Evolutionary conservation across 2,888 invertebrate genomes (phyloP), one percentile per base, ranked within the genome.

Genomic region (Dendrolimus houi): DNA sequence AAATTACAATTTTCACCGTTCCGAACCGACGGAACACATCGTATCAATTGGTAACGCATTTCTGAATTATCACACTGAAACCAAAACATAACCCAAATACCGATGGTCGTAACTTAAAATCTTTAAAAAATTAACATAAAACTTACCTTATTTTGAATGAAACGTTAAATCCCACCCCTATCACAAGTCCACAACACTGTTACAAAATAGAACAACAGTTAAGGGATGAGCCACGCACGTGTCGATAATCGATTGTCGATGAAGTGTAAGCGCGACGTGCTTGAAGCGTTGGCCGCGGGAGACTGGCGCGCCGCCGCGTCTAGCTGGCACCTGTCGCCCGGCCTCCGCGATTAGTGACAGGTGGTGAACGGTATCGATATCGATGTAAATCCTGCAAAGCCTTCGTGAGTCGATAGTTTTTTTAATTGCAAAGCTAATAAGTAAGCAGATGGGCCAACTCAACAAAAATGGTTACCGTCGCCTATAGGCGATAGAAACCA

Each of bases 301-400:
- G 85, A 88, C 89, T 89, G 87, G 82, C 87, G 88, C 89, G 87
- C 87, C 89, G 84, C 77, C 72, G 80, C 81, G 89, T 89, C 89
- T 88, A 78, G 70, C 76, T 70, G 71, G 77, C 86, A 85, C 85
- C 87, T 85, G 86, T 83, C 87, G 84, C 83, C 86, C 88, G 81
- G 70, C 81, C 83, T 81, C 82, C 80, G 75, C 80, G 64, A 62
- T 61, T 81, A 84, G 83, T 74, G 83, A 77, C 81, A 82, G 83
- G 81, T 80, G 80, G 69, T 74, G 69, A 70, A 64, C 63, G 55
- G 62, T 74, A 81, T 85, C 87, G 87, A 87, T 84, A 83, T 87
- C 87, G 87, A 87, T 83, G 74, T 67, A 70, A 58, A 8, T 9
- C 47, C 47, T 47, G 9, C 47, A 10, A 47, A 12, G 47, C 12